A percentile compares a stretch with the other conserved stretches of the same genome.
phyloP scores from a whole-genome alignment of 2,113 vertebrate species.

The Australoheros scitulus region DNA sequence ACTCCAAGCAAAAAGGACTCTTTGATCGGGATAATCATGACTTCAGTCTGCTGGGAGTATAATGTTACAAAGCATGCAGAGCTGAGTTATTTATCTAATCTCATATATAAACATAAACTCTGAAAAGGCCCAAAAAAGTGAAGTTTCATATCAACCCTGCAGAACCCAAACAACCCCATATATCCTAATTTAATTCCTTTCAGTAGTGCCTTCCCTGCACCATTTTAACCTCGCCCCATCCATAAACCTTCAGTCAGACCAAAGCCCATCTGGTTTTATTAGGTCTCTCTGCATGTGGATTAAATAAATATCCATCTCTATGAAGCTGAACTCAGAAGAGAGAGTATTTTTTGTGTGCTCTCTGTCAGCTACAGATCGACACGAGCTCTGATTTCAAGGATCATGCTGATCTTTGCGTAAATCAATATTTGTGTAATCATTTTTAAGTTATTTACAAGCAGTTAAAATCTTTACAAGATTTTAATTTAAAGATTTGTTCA shows the following conservation, averaged over 20 bases:
- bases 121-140: neutral
- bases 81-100: neutral
- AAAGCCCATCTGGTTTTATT: neutral
- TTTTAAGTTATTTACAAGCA: neutral
- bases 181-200: conserved; percentile 40
- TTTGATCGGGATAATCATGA: neutral
- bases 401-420: neutral
- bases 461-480: neutral
- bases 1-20: conserved; percentile 7
- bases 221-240: conserved; percentile 9
- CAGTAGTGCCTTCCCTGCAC: neutral
- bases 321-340: neutral
- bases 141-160: neutral
- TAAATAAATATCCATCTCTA: neutral
- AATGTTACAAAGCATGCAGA: neutral
- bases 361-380: neutral
- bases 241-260: neutral
- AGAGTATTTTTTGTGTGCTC: neutral
- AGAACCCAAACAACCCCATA: conserved; percentile 29
- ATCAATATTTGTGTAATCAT: neutral
- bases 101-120: neutral
- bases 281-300: neutral
- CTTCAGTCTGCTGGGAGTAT: neutral
- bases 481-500: too few species aligned
- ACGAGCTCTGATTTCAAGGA: neutral